Evolutionary conservation across 2,113 vertebrate species (phyloP).

Genomic region (Chaetodon auriga): DNA sequence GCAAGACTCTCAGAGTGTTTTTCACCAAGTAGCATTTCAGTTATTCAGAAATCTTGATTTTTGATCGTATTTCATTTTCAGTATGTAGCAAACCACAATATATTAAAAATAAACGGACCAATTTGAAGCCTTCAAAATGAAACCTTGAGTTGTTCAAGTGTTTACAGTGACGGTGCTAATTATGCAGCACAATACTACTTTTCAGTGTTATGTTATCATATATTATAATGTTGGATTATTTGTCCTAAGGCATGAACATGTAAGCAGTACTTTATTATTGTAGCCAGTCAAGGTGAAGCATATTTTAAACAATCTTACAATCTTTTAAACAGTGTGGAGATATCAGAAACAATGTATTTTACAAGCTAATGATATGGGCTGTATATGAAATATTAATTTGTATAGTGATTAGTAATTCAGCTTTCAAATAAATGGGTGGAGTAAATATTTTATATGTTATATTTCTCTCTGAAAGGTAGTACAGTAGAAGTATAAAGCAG

Average conservation of each 20-base stretch:
- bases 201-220: not conserved
- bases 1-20: too few species aligned
- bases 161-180: not conserved
- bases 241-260: too few species aligned
- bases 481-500: not conserved
- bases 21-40: not conserved
- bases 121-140: not conserved
- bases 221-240: too few species aligned
- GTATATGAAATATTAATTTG: not conserved
- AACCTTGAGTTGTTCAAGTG: too few species aligned
- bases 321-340: not conserved
- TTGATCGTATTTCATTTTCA: not conserved
- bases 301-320: not conserved
- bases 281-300: not conserved
- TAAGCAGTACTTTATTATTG: not conserved
- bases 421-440: too few species aligned
- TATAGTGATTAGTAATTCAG: not conserved
- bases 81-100: not conserved
- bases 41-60: not conserved
- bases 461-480: not conserved
- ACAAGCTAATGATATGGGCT: not conserved
- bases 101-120: not conserved
- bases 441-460: not conserved
- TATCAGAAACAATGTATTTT: not conserved
- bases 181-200: not conserved